Percentiles rank a stretch among this genome's conserved stretches.
Evolutionary conservation across 2,113 vertebrate species (phyloP).

Genomic region (Girardinichthys multiradiatus): DNA sequence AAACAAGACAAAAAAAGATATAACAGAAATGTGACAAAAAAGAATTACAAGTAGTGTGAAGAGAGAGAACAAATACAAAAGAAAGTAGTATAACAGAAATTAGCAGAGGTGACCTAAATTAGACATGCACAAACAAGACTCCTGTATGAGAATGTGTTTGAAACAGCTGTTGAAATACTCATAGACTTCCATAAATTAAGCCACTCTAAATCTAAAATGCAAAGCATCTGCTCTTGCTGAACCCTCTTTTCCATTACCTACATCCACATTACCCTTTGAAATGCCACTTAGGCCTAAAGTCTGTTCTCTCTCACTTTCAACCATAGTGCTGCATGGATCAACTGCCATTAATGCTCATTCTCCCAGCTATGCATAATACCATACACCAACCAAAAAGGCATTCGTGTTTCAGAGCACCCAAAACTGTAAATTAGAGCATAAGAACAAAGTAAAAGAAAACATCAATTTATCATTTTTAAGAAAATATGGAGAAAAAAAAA

Average conservation of each 20-base stretch:
- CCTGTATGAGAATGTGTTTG: background rate
- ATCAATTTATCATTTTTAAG: too few relatives aligned
- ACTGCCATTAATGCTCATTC: background rate
- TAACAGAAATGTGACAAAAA: background rate
- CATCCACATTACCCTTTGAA: background rate
- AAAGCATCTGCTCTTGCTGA: background rate
- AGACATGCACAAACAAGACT: constrained; percentile 1
- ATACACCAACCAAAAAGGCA: background rate
- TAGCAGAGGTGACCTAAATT: constrained; percentile 7
- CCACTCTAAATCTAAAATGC: constrained; percentile 6
- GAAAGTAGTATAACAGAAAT: background rate
- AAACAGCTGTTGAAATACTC: constrained; percentile 14
- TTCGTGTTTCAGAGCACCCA: too few relatives aligned
- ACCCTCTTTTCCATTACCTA: background rate
- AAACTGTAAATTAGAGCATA: too few relatives aligned
- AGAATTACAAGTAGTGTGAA: background rate
- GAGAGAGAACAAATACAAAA: background rate
- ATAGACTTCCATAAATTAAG: constrained; percentile 16
- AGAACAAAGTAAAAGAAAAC: too few relatives aligned
- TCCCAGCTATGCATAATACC: background rate
- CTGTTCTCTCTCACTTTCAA: background rate
- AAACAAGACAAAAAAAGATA: background rate
- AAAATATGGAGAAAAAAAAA: too few relatives aligned
- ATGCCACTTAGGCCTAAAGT: background rate
- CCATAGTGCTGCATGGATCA: too few relatives aligned